Base-by-base conservation (phyloP, 2,888 invertebrate genomes). In the Nomada goodeniana region DNA sequence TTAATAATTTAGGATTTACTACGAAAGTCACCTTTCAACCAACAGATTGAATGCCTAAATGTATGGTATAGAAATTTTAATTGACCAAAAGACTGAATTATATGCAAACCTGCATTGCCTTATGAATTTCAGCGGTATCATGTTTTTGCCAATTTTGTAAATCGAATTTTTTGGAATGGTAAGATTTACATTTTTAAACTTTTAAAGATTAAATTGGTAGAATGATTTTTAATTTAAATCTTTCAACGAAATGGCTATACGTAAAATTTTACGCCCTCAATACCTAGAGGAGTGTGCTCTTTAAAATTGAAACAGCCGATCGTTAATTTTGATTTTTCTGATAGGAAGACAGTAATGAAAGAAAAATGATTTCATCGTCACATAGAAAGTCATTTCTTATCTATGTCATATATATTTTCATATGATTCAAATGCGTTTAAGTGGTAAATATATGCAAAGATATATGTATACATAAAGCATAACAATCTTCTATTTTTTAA, bases 51-150 rank as follows among this genome's bases (percentile, higher is more conserved):
- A 61, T 36, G 63, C 7, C 29, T 42, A 42, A 60, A 69, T 57
- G 53, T 42, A 53, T 36, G 59, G 80, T 63, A 76, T 60, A 47
- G 47, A 81, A 79, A 76, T 77, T 76, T 76, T 42, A 87, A 87
- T 76, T 47, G 47, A 63, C 18, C 18, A 55, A 72, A 87, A 86
- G 87, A 87, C 87, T 87, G 87, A 87, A 75, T 76, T 72, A 55
- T 52, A 75, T 76, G 61, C 74, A 76, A 75, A 23, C 59, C 53
- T 68, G 52, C 57, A 75, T 85, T 60, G 55, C 69, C 67, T 75
- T 75, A 26, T 3, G 44, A 75, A 75, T 76, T 78, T 68, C 18
- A 50, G 69, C 53, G 42, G 60, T 61, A 71, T 53, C 18, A 50
- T 71, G 72, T 61, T 67, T 61, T 70, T 72, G 74, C 5, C n/a